These are phyloP conservation scores for Siniperca scherzeri DNA, from an alignment of 2,797 vertebrate species.

Conservation along the genomic window DNA sequence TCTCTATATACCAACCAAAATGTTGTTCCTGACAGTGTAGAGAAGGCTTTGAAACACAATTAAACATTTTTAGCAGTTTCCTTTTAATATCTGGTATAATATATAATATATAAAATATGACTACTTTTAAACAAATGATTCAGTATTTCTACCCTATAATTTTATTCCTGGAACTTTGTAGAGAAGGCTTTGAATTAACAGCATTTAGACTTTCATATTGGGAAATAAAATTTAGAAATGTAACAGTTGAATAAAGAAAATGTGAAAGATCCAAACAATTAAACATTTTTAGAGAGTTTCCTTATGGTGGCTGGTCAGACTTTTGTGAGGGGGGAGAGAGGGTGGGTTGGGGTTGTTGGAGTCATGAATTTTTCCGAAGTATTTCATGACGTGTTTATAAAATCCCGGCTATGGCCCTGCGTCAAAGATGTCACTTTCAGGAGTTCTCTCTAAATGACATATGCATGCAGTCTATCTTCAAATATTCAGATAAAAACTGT, in stretches of 20 bases:
- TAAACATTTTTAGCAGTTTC: not conserved
- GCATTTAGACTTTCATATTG: not conserved
- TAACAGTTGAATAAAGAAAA: not conserved
- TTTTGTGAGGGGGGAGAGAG: not conserved
- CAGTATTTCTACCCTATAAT: not conserved
- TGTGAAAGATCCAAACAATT: not conserved
- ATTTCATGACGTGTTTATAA: not conserved
- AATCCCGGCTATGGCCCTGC: not conserved
- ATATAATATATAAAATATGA: not conserved
- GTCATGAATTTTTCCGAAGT: not conserved
- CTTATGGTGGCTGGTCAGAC: not conserved
- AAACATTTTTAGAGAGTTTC: not conserved
- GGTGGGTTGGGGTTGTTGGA: too few relatives aligned
- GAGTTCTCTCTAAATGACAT: not conserved
- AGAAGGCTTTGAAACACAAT: too few relatives aligned
- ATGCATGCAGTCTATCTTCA: not conserved
- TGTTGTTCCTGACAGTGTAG: too few relatives aligned
- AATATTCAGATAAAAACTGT: not conserved
- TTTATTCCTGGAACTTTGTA: not conserved
- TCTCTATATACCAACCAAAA: too few relatives aligned
- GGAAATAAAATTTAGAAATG: not conserved
- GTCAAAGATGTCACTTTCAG: not conserved
- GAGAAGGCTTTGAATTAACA: not conserved
- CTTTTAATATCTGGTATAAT: not conserved
- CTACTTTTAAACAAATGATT: not conserved